Base-by-base conservation (phyloP, 2,888 invertebrate species). In the Megalurothrips usitatus region DNA sequence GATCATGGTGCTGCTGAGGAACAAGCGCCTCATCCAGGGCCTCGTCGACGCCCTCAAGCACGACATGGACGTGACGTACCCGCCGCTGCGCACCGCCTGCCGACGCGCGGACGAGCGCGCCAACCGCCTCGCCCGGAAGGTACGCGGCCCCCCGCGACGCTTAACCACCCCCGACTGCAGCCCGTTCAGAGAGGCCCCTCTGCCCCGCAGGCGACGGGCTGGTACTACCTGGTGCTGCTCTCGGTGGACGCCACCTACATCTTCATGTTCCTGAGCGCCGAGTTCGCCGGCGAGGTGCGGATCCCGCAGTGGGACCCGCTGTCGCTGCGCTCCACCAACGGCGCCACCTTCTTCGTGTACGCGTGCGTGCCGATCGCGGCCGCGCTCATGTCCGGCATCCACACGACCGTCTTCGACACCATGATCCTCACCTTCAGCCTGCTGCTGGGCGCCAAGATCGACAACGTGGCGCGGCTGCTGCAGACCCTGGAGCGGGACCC, bases 191-290 rank as follows among this genome's bases (percentile, higher is more conserved):
- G n/a, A n/a, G n/a, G n/a, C n/a, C n/a, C n/a, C 52, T 52, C 52
- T 12, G 68, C 23, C 19, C 1, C 26, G n/a, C 68, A 75, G 68
- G 11, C 23, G 68, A 75, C 68, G 68, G 23, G 23, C 23, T 1
- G 26, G 26, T 75, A 75, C 68, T 75, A 75, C 68, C 9, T 75
- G 68, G 68, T 75, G 68, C 26, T 75, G 68, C 68, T 75, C 26
- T 75, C 68, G 23, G 68, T 75, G 68, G 68, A 75, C 68, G 68
- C 68, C 23, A 75, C 68, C 26, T 75, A 75, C 68, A 75, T 75
- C 68, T 75, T 75, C 68, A 75, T 75, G 68, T 75, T 26, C 68
- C 26, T 75, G 23, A n/a, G 68, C 68, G 68, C 68, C 10, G 68
- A 75, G 68, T 26, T 23, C 23, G 12, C 9, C 68, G 68, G 26